These are phyloP conservation scores for Eriocheir sinensis DNA, from an alignment of 1,140 invertebrate species.

Conservation along the genomic window DNA sequence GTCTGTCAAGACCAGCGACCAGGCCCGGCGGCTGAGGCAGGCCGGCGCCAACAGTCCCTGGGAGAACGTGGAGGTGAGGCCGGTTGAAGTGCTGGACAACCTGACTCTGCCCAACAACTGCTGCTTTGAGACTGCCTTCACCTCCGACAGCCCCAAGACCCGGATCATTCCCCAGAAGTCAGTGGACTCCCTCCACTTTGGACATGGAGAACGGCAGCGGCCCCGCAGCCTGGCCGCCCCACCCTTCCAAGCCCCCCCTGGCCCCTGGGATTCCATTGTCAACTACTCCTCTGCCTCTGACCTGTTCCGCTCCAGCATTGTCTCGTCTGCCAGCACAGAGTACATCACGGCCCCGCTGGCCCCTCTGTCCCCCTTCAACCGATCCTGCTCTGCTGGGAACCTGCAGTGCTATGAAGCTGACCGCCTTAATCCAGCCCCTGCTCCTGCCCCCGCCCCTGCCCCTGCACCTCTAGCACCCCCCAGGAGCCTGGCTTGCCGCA, in stretches of 20 bases:
- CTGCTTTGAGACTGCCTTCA: constrained; percentile 82
- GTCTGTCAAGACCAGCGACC: constrained; percentile 68
- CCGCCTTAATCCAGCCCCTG: background rate
- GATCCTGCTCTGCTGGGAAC: constrained; percentile 74
- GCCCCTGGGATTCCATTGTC: constrained; percentile 32
- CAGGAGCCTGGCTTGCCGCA: constrained; percentile 59
- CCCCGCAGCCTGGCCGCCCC: constrained; percentile 75
- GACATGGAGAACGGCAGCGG: constrained; percentile 36
- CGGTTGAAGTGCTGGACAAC: constrained; percentile 59
- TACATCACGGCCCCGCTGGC: constrained; percentile 48
- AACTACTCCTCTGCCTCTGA: constrained; percentile 49
- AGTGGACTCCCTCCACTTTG: constrained; percentile 80
- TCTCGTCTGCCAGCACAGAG: constrained; percentile 55
- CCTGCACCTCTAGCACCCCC: background rate
- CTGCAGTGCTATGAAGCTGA: constrained; percentile 39
- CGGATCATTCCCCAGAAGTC: constrained; percentile 80
- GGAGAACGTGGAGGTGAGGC: background rate
- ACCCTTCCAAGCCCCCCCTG: constrained; percentile 29
- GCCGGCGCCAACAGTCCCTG: background rate
- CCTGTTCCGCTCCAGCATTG: constrained; percentile 50
- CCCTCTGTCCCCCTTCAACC: constrained; percentile 56
- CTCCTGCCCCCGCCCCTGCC: background rate
- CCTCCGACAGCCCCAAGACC: constrained; percentile 81
- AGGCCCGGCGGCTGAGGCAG: constrained; percentile 59
- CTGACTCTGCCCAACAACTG: constrained; percentile 78